Conservation (phyloP, 1,140 invertebrate species). For the Bombus difficillimus region DNA sequence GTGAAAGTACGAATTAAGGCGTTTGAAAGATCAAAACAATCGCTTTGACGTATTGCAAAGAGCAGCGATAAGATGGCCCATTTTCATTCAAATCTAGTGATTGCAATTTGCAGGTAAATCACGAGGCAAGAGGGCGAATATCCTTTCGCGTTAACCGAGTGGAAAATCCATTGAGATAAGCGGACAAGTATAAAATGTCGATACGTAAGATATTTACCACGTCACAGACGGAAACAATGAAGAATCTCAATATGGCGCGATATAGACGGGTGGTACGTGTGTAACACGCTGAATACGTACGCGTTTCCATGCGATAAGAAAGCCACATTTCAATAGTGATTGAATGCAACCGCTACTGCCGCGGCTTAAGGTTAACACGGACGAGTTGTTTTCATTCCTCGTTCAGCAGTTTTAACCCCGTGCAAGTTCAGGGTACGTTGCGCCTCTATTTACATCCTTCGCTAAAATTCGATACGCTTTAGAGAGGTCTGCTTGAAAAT, state of each 20-base stretch:
- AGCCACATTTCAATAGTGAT: conserved; percentile 60
- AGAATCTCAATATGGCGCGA: conserved; percentile 52
- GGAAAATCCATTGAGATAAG: conserved; percentile 34
- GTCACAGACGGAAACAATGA: conserved; percentile 44
- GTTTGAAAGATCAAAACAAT: background rate
- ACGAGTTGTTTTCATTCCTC: conserved; percentile 9
- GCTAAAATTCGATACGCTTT: conserved; percentile 71
- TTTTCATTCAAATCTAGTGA: background rate
- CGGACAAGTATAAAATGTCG: background rate
- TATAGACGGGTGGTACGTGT: conserved; percentile 20
- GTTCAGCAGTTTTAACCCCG: too few relatives aligned
- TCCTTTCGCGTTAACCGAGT: conserved; percentile 23
- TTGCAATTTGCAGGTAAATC: conserved; percentile 18
- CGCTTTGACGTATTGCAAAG: background rate
- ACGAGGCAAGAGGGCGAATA: background rate
- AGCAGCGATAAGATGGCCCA: background rate
- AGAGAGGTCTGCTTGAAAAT: conserved; percentile 64
- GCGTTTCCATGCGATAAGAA: conserved; percentile 56
- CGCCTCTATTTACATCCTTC: conserved; percentile 70
- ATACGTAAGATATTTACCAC: conserved; percentile 24
- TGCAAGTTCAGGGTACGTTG: background rate
- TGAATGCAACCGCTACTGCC: conserved; percentile 55
- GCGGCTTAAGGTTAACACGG: background rate
- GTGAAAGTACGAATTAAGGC: too few relatives aligned
- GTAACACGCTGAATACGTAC: conserved; percentile 10